Conservation (phyloP, 2,797 vertebrate species). For the Gymnocypris eckloni region DNA sequence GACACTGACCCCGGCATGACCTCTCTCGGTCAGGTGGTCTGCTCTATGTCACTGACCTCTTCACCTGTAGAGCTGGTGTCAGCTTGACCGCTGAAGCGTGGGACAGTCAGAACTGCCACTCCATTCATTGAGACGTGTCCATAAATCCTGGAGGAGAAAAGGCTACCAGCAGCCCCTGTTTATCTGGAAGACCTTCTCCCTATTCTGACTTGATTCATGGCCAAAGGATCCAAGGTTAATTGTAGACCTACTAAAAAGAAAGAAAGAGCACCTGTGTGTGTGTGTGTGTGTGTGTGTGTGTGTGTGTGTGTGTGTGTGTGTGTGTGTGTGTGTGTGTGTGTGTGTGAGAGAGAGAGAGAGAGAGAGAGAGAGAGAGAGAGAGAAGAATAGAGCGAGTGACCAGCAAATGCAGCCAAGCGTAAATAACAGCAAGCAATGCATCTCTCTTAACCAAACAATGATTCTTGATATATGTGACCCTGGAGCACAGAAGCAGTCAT, state of each 20-base stretch:
- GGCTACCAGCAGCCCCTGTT: conserved; percentile 79
- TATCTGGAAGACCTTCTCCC: conserved; percentile 79
- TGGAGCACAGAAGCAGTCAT: not conserved
- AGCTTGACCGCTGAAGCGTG: conserved; percentile 75
- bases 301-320: no score
- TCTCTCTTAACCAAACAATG: not conserved
- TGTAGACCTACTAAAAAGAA: conserved; percentile 79
- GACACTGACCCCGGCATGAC: conserved; percentile 68
- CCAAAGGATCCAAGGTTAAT: conserved; percentile 83
- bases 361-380: not conserved
- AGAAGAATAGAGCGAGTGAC: not conserved
- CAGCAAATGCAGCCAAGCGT: conserved; percentile 57
- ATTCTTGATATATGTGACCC: not conserved
- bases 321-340: no score
- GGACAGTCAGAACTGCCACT: conserved; percentile 68
- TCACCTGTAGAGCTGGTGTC: conserved; percentile 72
- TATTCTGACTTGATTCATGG: conserved; percentile 84
- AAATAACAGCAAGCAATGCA: conserved; percentile 15
- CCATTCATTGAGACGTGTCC: conserved; percentile 76
- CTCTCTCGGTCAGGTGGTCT: conserved; percentile 72
- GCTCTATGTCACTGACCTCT: conserved; percentile 73
- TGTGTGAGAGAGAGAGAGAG: no score
- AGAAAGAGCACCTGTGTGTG: conserved; percentile 77
- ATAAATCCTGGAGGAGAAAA: conserved; percentile 82
- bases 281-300: no score